Conservation (phyloP, 2,797 vertebrate species). For the Benthosema pterotum region DNA sequence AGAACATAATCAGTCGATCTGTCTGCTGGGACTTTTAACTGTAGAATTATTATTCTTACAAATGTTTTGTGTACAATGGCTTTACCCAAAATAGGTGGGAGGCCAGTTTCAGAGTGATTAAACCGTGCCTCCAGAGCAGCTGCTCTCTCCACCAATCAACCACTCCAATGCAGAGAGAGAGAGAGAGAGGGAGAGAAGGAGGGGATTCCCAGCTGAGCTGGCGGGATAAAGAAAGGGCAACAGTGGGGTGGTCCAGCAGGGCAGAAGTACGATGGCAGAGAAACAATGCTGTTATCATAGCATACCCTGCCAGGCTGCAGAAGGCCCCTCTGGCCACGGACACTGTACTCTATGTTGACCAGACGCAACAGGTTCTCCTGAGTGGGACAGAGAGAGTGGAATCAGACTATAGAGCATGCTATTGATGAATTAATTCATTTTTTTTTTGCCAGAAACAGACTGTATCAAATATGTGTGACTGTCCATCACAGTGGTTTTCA, state of each 20-base stretch:
- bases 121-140: neutral
- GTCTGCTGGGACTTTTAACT: too few species aligned
- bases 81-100: too few species aligned
- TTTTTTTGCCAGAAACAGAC: too few species aligned
- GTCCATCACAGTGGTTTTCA: too few species aligned
- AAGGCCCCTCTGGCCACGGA: conserved; percentile 87
- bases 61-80: too few species aligned
- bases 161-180: conserved; percentile 1
- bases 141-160: neutral
- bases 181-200: neutral
- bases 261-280: conserved; percentile 30
- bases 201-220: conserved; percentile 62
- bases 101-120: conserved; percentile 6
- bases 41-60: too few species aligned
- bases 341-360: conserved; percentile 93
- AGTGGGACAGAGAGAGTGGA: conserved; percentile 24
- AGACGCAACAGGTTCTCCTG: conserved; percentile 94
- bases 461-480: too few species aligned
- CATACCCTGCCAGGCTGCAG: conserved; percentile 94
- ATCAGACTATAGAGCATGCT: neutral
- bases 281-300: conserved; percentile 75
- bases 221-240: conserved; percentile 64
- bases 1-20: too few species aligned
- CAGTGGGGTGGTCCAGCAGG: conserved; percentile 40
- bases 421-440: too few species aligned